Conservation (phyloP, 2,113 vertebrate species). For the Monopterus albus region DNA sequence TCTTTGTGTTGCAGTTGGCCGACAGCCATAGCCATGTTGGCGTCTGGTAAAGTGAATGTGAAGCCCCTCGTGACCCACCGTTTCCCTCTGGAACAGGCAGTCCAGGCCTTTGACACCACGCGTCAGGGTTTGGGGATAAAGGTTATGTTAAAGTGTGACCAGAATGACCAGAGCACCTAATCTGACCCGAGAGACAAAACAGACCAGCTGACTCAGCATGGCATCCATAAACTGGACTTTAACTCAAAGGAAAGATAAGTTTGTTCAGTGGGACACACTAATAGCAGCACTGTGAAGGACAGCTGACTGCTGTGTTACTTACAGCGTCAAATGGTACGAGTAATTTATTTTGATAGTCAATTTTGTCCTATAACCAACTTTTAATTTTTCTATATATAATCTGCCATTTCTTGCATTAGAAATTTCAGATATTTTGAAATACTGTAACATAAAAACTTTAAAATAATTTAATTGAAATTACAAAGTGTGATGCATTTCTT, state of each 20-base stretch:
- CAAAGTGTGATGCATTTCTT: background rate
- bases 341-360: background rate
- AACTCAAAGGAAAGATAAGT: constrained; percentile 35
- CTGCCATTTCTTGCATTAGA: background rate
- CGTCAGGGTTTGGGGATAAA: constrained; percentile 90
- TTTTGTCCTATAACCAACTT: background rate
- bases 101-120: constrained; percentile 91
- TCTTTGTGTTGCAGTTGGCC: constrained; percentile 88
- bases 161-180: constrained; percentile 88
- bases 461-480: background rate
- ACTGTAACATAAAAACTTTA: background rate
- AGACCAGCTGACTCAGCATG: background rate
- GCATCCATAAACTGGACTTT: constrained; percentile 27
- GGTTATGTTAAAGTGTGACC: constrained; percentile 97
- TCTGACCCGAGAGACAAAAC: background rate
- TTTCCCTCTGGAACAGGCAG: constrained; percentile 93
- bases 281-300: background rate
- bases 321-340: constrained; percentile 1
- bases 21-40: constrained; percentile 90
- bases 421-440: background rate
- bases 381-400: background rate
- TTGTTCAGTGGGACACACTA: constrained; percentile 9
- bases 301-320: background rate
- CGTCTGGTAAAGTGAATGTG: constrained; percentile 89
- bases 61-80: constrained; percentile 94